Base-by-base conservation (phyloP, 2,888 invertebrate species). In the Hedya salicella region DNA sequence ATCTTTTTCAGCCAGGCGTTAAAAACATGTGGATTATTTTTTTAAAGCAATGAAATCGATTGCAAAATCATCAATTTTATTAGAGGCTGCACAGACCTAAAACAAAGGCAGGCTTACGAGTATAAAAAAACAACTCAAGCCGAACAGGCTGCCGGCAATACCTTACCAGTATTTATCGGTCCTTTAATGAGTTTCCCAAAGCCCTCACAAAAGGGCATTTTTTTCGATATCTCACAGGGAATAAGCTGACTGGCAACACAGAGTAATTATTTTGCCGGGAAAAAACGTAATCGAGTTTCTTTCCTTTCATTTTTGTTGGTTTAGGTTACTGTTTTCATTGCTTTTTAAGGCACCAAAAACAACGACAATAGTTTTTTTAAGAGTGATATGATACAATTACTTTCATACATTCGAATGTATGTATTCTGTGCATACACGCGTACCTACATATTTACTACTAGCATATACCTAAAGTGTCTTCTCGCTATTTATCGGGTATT, bases 131-230 rank as follows among this genome's bases (percentile, higher is more conserved):
- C 53, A 53, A 21, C 39, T n/a, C 21, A 21, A 53, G n/a, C 49
- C n/a, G 25, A 49, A 14, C n/a, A 49, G 13, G 14, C 25, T 53
- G 17, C 61, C n/a, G 8, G 11, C 36, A 16, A 16, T 25, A 46
- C 13, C 30, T 57, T 50, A 42, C 63, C 49, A 32, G 57, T 57
- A 64, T 64, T 57, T 64, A 64, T 57, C 57, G 64, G 42, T 48
- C n/a, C 39, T 21, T 50, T 57, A 64, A 64, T 57, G 64, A 64
- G 57, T 57, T 57, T 57, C 32, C 36, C 30, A 30, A 62, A 48
- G 56, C 56, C 36, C 54, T 25, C 53, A 39, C 19, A 57, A 50
- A 64, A 57, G 32, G 49, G 50, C 44, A 16, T 46, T 63, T 64
- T 25, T 57, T 36, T 36, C 25, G 48, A 40, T 46, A 54, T 62